Base-by-base conservation (phyloP, 2,797 vertebrate species). In the Eulemur albifrons region DNA sequence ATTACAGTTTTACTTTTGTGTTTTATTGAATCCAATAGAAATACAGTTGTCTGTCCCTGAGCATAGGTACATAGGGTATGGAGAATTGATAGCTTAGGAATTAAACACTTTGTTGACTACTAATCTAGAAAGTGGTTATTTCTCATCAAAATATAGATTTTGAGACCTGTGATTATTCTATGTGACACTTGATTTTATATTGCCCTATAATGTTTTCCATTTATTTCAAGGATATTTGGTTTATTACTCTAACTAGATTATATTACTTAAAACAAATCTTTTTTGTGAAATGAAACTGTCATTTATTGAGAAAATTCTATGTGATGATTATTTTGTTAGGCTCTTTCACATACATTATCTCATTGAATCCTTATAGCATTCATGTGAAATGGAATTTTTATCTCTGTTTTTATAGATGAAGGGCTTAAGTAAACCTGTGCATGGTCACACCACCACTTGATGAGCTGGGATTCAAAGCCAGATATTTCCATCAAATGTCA, bases 241-340 rank as follows among this genome's bases (percentile, higher is more conserved):
- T 96, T 94, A 77, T 90, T 95, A 25, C 30, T 96, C 7, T 90
- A 93, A 90, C 83, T 97, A 88, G 18, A 95, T 80, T 77, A 63
- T 45, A 86, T 95, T 93, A 87, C 17, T 87, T 88, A 87, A 93
- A 90, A 61, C 45, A 95, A 95, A 84, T 92, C 18, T 23, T 93
- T 92, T 32, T 96, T 69, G 86, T 84, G 48, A 95, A 95, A 94
- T 92, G 38, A 85, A 93, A 77, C 40, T 77, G 50, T 86, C 72
- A 73, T 93, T 95, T 96, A 92, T 84, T 94, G 50, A 95, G 76
- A 90, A 92, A 90, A 48, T 59, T 85, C 48, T 94, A 45, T 75
- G 48, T 27, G n/a, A 93, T 94, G n/a, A 93, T 94, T 89, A 93
- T 90, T 94, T 96, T 95, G n/a, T 45, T 84, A 81, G 73, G 18